Base-by-base conservation (phyloP, 2,888 invertebrate species). In the Eilema griseolum region DNA sequence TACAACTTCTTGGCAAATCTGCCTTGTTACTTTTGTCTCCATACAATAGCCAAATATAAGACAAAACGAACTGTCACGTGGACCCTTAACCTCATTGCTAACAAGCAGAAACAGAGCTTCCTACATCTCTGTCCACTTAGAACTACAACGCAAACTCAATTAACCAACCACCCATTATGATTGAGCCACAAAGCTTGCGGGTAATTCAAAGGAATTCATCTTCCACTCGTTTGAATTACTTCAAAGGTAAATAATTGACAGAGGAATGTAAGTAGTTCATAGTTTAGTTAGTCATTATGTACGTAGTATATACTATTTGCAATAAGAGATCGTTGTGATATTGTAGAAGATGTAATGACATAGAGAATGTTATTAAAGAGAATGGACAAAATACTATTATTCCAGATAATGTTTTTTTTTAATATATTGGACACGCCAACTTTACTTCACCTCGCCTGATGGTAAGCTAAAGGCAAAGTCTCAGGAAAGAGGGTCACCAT, bases 81-180 rank as follows among this genome's bases (percentile, higher is more conserved):
- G 74, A 76, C 73, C 70, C 78, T 80, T 85, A 81, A 82, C 85
- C 85, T 71, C 74, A 81, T 84, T 80, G 71, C 75, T 74, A 73
- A 73, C 76, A 78, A 74, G 68, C 66, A 67, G 71, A 76, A 80
- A 79, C 79, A 69, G 74, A 76, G 78, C 73, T 77, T 71, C 75
- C 70, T 70, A 76, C 73, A 70, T 72, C 77, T 74, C 72, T 71
- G 67, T 76, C 79, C 82, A 83, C 82, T 83, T 82, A 74, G 64
- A 83, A 79, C 77, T 82, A 83, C 78, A 79, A 83, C 76, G 72
- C 73, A 70, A 83, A 83, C 83, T 80, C 82, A 83, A 82, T 83
- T 83, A 82, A 76, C 70, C 68, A 64, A 69, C 69, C 62, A 64
- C 72, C 72, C 70, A 81, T 82, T 75, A 82, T 67, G 61, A 62